phyloP scores from a whole-genome alignment of 2,797 vertebrate species.

The Tokudaia tokunoshimensis region DNA sequence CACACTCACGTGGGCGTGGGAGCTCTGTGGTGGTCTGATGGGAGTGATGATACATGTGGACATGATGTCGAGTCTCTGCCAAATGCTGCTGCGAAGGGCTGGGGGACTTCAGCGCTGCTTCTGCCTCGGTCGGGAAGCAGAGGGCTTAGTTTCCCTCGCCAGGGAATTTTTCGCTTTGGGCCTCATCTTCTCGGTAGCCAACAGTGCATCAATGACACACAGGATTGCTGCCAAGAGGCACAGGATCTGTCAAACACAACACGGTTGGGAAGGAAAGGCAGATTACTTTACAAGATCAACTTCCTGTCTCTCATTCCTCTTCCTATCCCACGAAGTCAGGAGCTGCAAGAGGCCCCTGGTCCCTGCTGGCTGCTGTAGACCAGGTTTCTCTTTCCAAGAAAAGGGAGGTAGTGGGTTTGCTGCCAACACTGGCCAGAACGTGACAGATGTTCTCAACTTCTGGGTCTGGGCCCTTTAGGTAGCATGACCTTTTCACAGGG shows the following conservation, averaged over 20 bases:
- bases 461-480: neutral
- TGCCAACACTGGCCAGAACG: neutral
- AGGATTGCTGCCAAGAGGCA: constrained; percentile 29
- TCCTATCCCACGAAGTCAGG: neutral
- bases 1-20: neutral
- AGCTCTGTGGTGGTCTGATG: neutral
- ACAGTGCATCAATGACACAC: neutral
- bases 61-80: neutral
- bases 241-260: constrained; percentile 48
- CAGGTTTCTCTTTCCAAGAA: neutral
- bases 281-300: neutral
- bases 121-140: too few relatives aligned
- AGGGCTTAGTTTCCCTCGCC: neutral
- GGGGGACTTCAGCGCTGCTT: neutral
- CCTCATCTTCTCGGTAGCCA: constrained; percentile 19
- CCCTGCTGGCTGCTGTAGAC: neutral
- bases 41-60: neutral
- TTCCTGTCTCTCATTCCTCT: too few relatives aligned
- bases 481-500: neutral
- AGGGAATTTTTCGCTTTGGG: neutral
- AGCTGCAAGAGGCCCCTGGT: neutral
- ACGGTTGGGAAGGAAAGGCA: neutral
- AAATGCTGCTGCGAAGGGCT: too few relatives aligned
- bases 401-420: neutral
- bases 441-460: neutral